These are phyloP conservation scores for Dilophus febrilis DNA, from an alignment of 2,888 invertebrate genomes.

Conservation along the genomic window DNA sequence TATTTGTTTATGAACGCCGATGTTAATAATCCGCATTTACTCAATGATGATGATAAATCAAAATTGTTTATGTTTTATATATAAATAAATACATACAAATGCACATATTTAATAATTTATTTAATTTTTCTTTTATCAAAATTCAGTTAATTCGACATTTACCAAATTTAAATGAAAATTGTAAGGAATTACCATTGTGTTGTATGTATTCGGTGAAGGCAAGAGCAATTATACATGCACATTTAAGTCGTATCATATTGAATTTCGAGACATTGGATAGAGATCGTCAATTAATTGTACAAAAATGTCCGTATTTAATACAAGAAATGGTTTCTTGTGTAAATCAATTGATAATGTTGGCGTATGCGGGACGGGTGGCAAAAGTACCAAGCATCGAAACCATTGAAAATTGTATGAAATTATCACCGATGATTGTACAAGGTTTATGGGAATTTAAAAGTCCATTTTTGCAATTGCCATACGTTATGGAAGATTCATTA, in stretches of 20 bases:
- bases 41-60: no score
- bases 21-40: no score
- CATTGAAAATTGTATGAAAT: conserved; percentile 93
- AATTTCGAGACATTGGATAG: conserved; percentile 64
- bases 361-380: conserved; percentile 75
- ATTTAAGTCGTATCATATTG: conserved; percentile 68
- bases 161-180: conserved; percentile 86
- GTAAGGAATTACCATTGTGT: conserved; percentile 87
- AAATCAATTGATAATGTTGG: conserved; percentile 80
- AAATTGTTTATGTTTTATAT: no score
- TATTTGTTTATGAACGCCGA: no score
- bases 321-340: conserved; percentile 96
- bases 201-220: conserved; percentile 85
- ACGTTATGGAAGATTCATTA: conserved; percentile 78
- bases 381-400: conserved; percentile 79
- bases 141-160: conserved; percentile 74
- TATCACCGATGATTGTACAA: conserved; percentile 94
- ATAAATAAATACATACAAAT: no score
- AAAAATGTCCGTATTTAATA: conserved; percentile 85
- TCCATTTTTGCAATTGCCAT: conserved; percentile 84
- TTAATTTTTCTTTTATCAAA: not conserved
- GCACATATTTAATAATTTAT: no score
- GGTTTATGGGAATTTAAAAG: conserved; percentile 91
- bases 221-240: conserved; percentile 87
- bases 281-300: conserved; percentile 68